Evolutionary conservation across 2,113 vertebrate species (phyloP).

Genomic region (Channa argus): DNA sequence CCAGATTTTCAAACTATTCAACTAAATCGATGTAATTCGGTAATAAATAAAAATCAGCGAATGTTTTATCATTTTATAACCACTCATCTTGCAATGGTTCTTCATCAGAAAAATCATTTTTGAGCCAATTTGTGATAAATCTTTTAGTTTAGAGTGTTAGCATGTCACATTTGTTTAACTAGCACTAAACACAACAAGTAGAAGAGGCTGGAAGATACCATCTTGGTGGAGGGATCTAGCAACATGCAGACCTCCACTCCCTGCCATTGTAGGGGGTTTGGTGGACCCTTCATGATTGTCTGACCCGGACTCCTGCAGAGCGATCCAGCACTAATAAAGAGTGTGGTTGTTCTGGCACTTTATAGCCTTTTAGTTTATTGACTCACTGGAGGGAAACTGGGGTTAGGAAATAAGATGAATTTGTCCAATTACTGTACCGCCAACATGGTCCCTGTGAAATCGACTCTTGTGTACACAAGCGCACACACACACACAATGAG

Average conservation of each 20-base stretch:
- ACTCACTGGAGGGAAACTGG: slow-evolving; percentile 36
- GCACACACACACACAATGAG: slow-evolving; percentile 16
- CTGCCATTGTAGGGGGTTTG: background rate
- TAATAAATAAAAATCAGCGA: too few relatives aligned
- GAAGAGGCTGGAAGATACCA: too few relatives aligned
- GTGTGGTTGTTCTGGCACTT: slow-evolving; percentile 28
- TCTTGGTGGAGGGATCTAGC: too few relatives aligned
- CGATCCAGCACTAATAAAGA: slow-evolving; percentile 10
- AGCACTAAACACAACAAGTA: too few relatives aligned
- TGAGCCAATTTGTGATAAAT: too few relatives aligned
- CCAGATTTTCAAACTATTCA: too few relatives aligned
- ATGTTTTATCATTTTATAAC: too few relatives aligned
- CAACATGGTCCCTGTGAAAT: background rate
- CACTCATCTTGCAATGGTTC: too few relatives aligned
- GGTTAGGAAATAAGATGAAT: slow-evolving; percentile 48
- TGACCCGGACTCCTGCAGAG: slow-evolving; percentile 43
- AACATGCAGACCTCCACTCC: slow-evolving; percentile 10
- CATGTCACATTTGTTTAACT: too few relatives aligned
- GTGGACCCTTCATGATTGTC: background rate
- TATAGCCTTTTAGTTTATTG: slow-evolving; percentile 45
- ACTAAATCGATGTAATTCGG: too few relatives aligned
- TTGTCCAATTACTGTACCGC: slow-evolving; percentile 26
- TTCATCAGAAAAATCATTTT: too few relatives aligned
- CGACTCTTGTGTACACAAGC: background rate
- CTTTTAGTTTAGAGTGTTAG: too few relatives aligned